These are phyloP conservation scores for Sorex maritimensis DNA, from an alignment of 2,797 vertebrate species.

Conservation along the genomic window DNA sequence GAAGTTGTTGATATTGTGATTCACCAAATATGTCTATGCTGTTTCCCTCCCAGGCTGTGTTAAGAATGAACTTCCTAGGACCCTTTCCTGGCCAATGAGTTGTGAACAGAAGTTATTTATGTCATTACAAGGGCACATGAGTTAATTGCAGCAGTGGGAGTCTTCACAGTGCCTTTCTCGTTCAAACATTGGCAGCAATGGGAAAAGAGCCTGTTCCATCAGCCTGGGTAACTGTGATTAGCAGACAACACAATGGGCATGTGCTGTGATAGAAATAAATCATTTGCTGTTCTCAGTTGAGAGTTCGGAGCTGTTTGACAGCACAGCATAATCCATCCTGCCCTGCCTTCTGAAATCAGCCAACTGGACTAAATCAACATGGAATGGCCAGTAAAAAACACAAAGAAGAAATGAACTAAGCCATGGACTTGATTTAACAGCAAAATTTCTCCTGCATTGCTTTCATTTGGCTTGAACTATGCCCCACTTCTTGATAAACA, in stretches of 20 bases:
- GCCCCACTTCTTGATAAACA: conserved; percentile 22
- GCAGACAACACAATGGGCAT: not conserved
- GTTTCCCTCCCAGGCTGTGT: not conserved
- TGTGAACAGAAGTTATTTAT: conserved; percentile 47
- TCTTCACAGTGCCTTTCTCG: not conserved
- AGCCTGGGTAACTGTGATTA: not conserved
- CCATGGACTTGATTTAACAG: conserved; percentile 1
- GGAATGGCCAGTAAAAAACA: not conserved
- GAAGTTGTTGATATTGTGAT: not conserved
- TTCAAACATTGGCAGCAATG: not conserved
- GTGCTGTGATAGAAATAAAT: not conserved
- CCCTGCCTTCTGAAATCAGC: not conserved
- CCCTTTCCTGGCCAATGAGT: not conserved
- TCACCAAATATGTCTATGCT: not conserved
- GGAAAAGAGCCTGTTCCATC: not conserved
- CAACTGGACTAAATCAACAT: not conserved
- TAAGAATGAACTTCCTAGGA: not conserved
- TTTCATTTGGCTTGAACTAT: conserved; percentile 54
- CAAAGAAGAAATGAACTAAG: conserved; percentile 10
- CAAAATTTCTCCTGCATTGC: not conserved
- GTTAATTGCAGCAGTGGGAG: not conserved
- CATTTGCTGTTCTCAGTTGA: not conserved
- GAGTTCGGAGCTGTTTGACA: not conserved
- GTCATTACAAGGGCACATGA: not conserved
- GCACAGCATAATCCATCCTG: not conserved